These are phyloP conservation scores for Grapholita molesta DNA, from an alignment of 1,140 invertebrate genomes.

Conservation along the genomic window DNA sequence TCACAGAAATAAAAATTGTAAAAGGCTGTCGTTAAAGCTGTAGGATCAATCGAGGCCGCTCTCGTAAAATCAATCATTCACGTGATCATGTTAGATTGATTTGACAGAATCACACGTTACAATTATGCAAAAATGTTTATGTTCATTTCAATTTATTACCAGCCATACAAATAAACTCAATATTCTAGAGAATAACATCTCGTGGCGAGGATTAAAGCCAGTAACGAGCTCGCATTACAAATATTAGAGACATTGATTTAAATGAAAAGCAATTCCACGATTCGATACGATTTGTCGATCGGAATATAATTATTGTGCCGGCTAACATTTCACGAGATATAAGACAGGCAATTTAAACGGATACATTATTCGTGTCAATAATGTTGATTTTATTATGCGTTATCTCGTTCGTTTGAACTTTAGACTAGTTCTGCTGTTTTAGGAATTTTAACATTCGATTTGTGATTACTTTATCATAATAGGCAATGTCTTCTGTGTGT, in stretches of 20 bases:
- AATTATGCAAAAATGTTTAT: constrained; percentile 10
- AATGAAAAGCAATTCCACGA: constrained; percentile 16
- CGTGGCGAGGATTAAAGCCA: constrained; percentile 7
- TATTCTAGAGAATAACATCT: neutral
- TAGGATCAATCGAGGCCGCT: neutral
- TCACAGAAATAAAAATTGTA: neutral
- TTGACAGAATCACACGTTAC: constrained; percentile 14
- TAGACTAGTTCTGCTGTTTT: neutral
- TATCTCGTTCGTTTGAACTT: neutral
- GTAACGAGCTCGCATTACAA: constrained; percentile 17
- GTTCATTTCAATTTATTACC: constrained; percentile 4
- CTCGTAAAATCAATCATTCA: neutral
- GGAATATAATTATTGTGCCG: constrained; percentile 16
- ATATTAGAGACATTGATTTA: constrained; percentile 18
- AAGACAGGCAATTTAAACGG: constrained; percentile 13
- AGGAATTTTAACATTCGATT: constrained; percentile 5
- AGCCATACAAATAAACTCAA: constrained; percentile 7
- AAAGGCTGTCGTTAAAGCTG: neutral
- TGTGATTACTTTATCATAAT: neutral
- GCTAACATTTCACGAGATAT: constrained; percentile 16
- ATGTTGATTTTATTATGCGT: constrained; percentile 9
- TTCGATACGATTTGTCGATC: constrained; percentile 17
- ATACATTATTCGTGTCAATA: constrained; percentile 11
- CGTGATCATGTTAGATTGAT: neutral
- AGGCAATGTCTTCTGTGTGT: neutral